Percentiles rank a stretch among this genome's conserved stretches.
These are phyloP conservation scores for Galeopterus variegatus DNA, from an alignment of 2,113 vertebrate genomes.

Conservation along the genomic window DNA sequence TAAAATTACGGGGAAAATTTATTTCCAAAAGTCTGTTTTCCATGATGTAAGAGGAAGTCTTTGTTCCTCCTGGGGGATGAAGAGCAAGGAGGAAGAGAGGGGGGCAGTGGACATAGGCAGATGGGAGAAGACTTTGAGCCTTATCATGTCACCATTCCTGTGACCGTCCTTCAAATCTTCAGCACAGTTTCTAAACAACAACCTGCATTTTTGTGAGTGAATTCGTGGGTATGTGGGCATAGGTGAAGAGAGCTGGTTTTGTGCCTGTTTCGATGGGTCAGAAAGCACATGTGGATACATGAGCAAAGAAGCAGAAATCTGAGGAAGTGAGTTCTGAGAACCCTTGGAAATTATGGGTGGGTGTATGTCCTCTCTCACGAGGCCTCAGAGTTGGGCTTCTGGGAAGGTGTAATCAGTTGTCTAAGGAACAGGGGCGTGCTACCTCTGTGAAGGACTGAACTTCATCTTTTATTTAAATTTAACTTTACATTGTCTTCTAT, in stretches of 20 bases:
- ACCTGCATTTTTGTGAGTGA: not conserved
- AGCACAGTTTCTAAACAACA: not conserved
- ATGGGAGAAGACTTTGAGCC: not conserved
- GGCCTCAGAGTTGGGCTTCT: not conserved
- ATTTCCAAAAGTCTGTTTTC: not conserved
- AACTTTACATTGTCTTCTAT: not conserved
- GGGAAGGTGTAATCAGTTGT: not conserved
- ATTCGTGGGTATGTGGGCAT: not conserved
- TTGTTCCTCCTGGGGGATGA: not conserved
- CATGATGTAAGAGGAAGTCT: not conserved
- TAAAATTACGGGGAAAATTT: not conserved
- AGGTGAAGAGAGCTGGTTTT: not conserved
- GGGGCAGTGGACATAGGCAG: not conserved
- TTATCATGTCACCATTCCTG: not conserved
- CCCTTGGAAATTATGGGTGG: not conserved
- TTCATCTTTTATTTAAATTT: conserved; percentile 40
- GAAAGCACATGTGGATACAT: not conserved
- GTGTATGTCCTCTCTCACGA: not conserved
- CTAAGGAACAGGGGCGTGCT: not conserved
- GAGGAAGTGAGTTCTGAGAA: not conserved
- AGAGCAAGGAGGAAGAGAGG: not conserved
- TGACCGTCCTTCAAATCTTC: not conserved
- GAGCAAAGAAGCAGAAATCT: not conserved
- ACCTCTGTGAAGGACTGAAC: not conserved
- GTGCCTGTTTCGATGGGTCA: not conserved